These are phyloP conservation scores for Platyscapa corneri DNA, from an alignment of 1,140 invertebrate genomes.

Conservation along the genomic window DNA sequence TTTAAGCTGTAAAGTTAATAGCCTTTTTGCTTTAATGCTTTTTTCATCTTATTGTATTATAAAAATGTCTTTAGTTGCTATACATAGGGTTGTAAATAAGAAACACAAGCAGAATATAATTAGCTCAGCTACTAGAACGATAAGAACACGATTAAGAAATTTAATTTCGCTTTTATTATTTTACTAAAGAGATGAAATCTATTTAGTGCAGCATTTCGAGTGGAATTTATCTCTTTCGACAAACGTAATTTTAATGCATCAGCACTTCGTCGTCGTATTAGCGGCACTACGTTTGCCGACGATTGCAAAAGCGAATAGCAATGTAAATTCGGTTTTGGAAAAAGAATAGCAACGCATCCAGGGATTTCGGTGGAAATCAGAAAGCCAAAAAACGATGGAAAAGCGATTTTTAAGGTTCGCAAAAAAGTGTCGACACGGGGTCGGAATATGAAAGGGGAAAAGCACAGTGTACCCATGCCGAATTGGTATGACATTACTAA, in stretches of 20 bases:
- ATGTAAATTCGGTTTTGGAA: no score
- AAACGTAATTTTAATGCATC: not conserved
- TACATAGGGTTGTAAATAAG: not conserved
- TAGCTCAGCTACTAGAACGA: not conserved
- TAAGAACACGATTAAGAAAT: not conserved
- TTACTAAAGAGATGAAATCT: no score
- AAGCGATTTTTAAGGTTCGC: not conserved
- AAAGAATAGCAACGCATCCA: no score
- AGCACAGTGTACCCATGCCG: constrained; percentile 60
- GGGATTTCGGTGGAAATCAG: no score
- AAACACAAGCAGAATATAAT: not conserved
- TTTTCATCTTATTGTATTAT: not conserved
- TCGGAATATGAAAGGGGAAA: not conserved
- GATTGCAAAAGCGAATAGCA: no score
- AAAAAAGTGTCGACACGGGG: not conserved
- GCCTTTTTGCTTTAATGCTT: not conserved
- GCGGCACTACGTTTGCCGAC: no score
- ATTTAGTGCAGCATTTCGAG: not conserved
- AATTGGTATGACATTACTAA: constrained; percentile 68
- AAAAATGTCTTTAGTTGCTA: not conserved
- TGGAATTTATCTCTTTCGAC: not conserved
- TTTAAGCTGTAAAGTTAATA: not conserved
- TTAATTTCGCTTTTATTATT: not conserved
- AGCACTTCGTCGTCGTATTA: no score
- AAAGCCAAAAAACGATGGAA: no score